Evolutionary conservation across 2,113 vertebrate species (phyloP), one percentile per base, ranked within the genome.

Genomic region (Polypterus senegalus): DNA sequence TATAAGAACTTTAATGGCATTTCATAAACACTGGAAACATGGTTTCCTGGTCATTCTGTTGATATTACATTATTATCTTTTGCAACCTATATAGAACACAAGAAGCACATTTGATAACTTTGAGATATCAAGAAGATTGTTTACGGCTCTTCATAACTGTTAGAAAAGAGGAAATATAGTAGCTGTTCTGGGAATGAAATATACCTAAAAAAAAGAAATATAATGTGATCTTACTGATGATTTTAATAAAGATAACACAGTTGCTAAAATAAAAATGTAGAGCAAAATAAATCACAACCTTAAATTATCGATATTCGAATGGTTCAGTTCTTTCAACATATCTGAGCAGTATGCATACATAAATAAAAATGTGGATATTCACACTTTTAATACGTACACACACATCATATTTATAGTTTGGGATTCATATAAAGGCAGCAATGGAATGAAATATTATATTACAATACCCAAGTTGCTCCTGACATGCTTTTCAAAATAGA

Each of bases 11-110:
- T 9, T 57, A 5, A 11, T 55, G 54, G 10, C 54, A 55, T 45
- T 58, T 58, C 46, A 58, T 43, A 44, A 58, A 58, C 8, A 43
- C 43, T 6, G 56, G 5, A 58, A 58, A 58, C 56, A 58, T 27
- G 43, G 43, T 45, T 45, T 58, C 43, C 43, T 7, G 46, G 43
- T 45, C n/a, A 58, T 4, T 58, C 3, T 58, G 56, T 58, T 58
- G 27, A 58, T 58, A 58, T 58, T 58, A 45, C n/a, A 44, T 58
- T 58, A 58, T 58, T 58, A 58, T 45, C 56, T 45, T 6, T 58
- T 6, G 9, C 7, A 58, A 45, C 56, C 6, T 45, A 6, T 58
- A 58, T 45, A 58, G 43, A 27, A 27, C 27, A 27, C 27, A 27
- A 58, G n/a, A 6, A 58, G 11, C 56, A 7, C 56, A 43, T 7